phyloP scores from a whole-genome alignment of 2,797 vertebrate genomes.

The Bovichtus variegatus region DNA sequence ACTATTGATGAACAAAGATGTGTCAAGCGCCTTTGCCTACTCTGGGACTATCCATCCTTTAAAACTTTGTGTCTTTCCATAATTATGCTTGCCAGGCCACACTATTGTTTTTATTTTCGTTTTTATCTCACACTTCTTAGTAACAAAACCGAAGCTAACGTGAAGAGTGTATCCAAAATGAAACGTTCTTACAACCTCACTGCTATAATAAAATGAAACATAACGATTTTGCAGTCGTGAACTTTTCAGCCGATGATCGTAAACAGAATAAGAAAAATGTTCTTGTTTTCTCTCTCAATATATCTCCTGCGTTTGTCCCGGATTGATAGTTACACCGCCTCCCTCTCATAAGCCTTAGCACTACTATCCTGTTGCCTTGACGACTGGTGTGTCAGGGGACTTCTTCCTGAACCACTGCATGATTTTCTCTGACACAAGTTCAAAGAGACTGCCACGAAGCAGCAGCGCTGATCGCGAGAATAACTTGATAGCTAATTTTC shows the following conservation, averaged over 20 bases:
- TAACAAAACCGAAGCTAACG: neutral
- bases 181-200: neutral
- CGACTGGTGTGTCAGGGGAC: constrained; percentile 81
- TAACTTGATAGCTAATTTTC: constrained; percentile 52
- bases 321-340: constrained; percentile 62
- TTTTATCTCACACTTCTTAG: constrained; percentile 4
- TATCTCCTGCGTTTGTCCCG: constrained; percentile 53
- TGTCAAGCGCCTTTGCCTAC: neutral
- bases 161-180: neutral
- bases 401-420: constrained; percentile 63
- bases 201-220: neutral
- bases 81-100: neutral
- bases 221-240: neutral
- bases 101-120: neutral
- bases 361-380: constrained; percentile 79
- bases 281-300: constrained; percentile 33
- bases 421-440: constrained; percentile 73
- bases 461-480: constrained; percentile 50
- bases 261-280: neutral
- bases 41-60: neutral
- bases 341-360: constrained; percentile 55
- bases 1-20: neutral
- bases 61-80: neutral
- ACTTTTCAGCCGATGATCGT: neutral
- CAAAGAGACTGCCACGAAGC: constrained; percentile 51